These are phyloP conservation scores for Phylloscopus trochilus DNA, from an alignment of 2,113 vertebrate species.

Conservation along the genomic window DNA sequence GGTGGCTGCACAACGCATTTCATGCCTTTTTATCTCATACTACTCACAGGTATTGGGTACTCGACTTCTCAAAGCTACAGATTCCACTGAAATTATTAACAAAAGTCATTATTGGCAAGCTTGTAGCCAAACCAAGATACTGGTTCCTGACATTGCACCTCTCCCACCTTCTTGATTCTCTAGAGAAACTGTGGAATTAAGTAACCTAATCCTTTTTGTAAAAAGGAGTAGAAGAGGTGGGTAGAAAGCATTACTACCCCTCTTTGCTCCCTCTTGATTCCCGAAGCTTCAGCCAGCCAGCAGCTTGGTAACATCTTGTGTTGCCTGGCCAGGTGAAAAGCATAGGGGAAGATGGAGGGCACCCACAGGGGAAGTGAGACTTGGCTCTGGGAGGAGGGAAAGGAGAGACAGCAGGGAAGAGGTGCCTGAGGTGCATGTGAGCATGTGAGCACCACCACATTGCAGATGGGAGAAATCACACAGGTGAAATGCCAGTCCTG, in stretches of 20 bases:
- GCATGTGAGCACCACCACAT: not conserved
- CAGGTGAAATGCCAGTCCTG: not conserved
- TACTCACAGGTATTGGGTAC: not conserved
- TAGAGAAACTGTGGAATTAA: not conserved
- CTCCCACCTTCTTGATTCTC: not conserved
- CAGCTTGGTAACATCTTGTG: not conserved
- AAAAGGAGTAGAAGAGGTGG: not conserved
- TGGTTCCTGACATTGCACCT: not conserved
- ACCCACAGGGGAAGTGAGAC: not conserved
- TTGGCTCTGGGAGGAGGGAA: not conserved
- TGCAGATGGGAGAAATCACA: not conserved
- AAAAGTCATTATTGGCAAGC: not conserved
- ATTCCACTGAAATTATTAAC: not conserved
- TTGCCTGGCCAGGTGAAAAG: not conserved
- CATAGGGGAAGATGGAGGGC: not conserved
- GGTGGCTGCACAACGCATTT: not conserved
- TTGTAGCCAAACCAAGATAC: not conserved
- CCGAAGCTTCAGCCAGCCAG: not conserved
- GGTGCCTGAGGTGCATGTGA: fast-evolving
- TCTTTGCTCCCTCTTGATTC: not conserved
- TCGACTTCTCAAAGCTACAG: not conserved
- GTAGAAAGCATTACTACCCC: not conserved
- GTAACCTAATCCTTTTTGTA: not conserved
- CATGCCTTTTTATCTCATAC: not conserved
- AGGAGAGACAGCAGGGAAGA: not conserved